Conservation (phyloP, 2,113 vertebrate species). For the Drymodes brunneopygia region DNA sequence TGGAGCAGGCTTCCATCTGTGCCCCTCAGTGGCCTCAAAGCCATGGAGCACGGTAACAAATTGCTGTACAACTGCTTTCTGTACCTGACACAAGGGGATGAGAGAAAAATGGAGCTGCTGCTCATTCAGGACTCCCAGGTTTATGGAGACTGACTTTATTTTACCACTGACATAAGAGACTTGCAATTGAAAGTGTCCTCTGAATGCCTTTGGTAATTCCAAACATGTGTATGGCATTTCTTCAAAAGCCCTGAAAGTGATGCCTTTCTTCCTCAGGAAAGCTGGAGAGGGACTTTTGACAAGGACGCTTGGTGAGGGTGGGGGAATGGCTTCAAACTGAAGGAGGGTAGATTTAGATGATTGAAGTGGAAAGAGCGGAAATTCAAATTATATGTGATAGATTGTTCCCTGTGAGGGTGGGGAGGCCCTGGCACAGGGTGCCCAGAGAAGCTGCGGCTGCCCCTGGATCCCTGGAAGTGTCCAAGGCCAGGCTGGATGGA, state of each 20-base stretch:
- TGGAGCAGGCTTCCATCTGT: background rate
- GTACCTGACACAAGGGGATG: background rate
- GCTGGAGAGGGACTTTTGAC: background rate
- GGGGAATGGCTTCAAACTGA: background rate
- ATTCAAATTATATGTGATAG: too few relatives aligned
- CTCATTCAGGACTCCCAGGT: background rate
- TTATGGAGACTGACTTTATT: background rate
- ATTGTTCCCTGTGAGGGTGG: background rate
- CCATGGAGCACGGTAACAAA: background rate
- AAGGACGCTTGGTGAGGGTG: background rate
- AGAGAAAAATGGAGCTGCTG: background rate
- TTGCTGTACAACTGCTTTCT: background rate
- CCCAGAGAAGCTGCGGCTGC: background rate
- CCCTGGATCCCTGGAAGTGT: background rate
- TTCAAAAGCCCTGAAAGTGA: constrained; percentile 50
- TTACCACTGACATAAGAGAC: constrained; percentile 53
- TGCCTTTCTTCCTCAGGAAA: background rate
- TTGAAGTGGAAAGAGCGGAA: too few relatives aligned
- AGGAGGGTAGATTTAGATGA: background rate
- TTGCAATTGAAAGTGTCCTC: constrained; percentile 41
- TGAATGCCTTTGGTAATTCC: constrained; percentile 48
- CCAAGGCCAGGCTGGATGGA: rapidly evolving
- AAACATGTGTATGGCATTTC: constrained; percentile 58
- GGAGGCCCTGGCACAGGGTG: background rate
- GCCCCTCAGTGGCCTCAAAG: background rate